A percentile compares a stretch with the other conserved stretches of the same genome.
Conservation (phyloP, 2,888 invertebrate species). For the Cheilosia variabilis region DNA sequence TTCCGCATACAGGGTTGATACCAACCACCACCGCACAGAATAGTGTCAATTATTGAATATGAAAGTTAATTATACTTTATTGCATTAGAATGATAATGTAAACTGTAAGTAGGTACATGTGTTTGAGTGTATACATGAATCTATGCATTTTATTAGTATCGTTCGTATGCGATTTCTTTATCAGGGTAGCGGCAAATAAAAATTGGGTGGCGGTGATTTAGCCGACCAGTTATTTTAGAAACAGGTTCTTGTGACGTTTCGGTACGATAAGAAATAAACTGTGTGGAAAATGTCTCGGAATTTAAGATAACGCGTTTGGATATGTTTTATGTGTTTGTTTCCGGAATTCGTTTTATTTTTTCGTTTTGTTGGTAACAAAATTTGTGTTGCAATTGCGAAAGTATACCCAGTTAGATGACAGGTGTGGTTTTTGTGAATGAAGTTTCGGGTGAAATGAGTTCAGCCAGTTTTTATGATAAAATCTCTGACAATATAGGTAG, state of each 20-base stretch:
- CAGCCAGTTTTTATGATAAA: neutral
- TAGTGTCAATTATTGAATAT: conserved; percentile 72
- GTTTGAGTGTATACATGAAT: neutral
- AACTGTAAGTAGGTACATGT: conserved; percentile 9
- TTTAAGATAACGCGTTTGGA: conserved; percentile 42
- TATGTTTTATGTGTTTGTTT: conserved; percentile 3
- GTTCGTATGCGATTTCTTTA: conserved; percentile 25
- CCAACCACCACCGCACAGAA: conserved; percentile 6
- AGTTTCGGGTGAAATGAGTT: neutral
- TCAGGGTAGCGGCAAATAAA: conserved; percentile 17
- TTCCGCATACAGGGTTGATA: conserved; percentile 21
- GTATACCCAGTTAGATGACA: neutral
- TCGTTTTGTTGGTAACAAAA: too few relatives aligned
- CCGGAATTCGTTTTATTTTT: neutral
- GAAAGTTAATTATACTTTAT: conserved; percentile 72
- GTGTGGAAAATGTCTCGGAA: conserved; percentile 17
- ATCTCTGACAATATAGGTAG: neutral
- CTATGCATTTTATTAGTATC: conserved; percentile 9
- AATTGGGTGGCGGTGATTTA: conserved; percentile 12
- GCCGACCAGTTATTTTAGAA: conserved; percentile 40
- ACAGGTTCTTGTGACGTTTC: conserved; percentile 51
- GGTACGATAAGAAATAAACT: conserved; percentile 34
- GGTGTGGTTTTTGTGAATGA: neutral
- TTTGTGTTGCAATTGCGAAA: too few relatives aligned
- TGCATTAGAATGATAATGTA: conserved; percentile 60